Evolutionary conservation across 2,113 vertebrate genomes (phyloP), one percentile per base, ranked within the genome.

Genomic region (Poicephalus gulielmi): DNA sequence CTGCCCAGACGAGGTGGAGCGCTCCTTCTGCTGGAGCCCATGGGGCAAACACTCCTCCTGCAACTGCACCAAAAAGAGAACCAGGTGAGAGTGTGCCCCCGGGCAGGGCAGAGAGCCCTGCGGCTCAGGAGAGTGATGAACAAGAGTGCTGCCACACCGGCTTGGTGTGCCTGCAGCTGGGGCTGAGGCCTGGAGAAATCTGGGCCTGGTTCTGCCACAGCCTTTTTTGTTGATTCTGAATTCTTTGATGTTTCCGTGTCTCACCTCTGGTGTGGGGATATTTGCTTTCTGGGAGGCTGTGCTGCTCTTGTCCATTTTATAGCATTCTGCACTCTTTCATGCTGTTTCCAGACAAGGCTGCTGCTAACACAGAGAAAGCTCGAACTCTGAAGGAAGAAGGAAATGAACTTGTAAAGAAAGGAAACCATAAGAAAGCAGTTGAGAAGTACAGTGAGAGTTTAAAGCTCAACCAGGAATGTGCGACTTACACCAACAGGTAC

Each of bases 381-480:
- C 98, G 77, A 88, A 30, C 69, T 55, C 97, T 99, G 92, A 99
- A 99, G 91, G 98, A 99, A 80, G 99, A 99, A 98, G 99, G 99
- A 87, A 99, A 99, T 92, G 97, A 98, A 69, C 97, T 99, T 94
- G 99, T 99, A 93, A 99, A 99, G 98, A 99, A 99, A 86, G 98
- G 98, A 87, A 98, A 99, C 86, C 98, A 99, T 96, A 98, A 98
- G 95, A 98, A 98, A 97, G 99, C 99, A 52, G 94, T 98, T 33
- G 99, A 99, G 84, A 99, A 99, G 93, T 99, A 99, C 98, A 99
- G 92, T 27, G 98, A 99, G 95, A 99, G 99, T 91, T 97, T 99
- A 77, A 98, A 98, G 73, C 98, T 98, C 80, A 97, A 96, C 52
- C 82, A 96, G 39, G 99, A 99, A 86, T 97, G 98, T 49, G 96